These are phyloP conservation scores for Meteorus cinctellus DNA, from an alignment of 2,888 invertebrate genomes.

Conservation along the genomic window DNA sequence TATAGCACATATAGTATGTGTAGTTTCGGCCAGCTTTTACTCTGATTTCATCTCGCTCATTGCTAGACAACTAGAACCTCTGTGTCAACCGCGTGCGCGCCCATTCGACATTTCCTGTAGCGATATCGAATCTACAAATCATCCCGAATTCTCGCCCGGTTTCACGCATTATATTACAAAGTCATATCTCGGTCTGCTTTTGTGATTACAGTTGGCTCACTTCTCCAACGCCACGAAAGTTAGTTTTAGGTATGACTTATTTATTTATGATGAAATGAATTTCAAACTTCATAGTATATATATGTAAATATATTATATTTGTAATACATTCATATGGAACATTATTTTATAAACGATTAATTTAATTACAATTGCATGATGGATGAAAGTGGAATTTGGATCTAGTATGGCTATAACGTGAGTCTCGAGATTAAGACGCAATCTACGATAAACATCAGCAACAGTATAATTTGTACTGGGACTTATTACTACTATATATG, in stretches of 20 bases:
- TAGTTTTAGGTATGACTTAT: conserved; percentile 7
- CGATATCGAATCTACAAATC: conserved; percentile 31
- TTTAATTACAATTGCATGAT: background rate
- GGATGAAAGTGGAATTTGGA: background rate
- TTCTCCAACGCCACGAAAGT: conserved; percentile 15
- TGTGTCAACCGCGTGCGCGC: conserved; percentile 11
- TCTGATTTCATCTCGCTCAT: conserved; percentile 8
- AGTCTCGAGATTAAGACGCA: conserved; percentile 7
- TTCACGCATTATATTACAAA: conserved; percentile 15
- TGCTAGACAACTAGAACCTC: conserved; percentile 16
- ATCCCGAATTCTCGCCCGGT: background rate
- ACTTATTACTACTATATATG: conserved; percentile 27
- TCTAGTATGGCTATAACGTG: background rate
- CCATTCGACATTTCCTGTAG: background rate
- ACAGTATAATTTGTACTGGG: conserved; percentile 14
- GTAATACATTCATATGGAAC: background rate
- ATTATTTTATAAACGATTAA: background rate
- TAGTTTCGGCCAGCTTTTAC: background rate
- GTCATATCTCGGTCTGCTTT: conserved; percentile 30
- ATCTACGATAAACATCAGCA: conserved; percentile 3
- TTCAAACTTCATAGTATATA: background rate
- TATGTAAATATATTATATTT: conserved; percentile 1
- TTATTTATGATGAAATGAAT: conserved; percentile 11
- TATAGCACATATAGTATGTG: background rate
- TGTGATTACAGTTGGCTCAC: conserved; percentile 32